Base-by-base conservation (phyloP, 2,888 invertebrate genomes). In the Orchestes rusci region DNA sequence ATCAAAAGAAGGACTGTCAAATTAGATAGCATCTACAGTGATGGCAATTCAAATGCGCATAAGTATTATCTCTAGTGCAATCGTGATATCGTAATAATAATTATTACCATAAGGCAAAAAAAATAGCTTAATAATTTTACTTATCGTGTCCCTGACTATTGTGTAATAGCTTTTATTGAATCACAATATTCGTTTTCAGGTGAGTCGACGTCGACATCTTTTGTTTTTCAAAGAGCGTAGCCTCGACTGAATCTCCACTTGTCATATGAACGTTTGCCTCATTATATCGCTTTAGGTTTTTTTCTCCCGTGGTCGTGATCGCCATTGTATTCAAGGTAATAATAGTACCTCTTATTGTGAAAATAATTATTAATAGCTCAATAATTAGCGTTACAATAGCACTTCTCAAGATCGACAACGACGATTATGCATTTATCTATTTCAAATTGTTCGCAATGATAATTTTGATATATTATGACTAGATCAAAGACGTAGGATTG, bases 241-340 rank as follows among this genome's bases (percentile, higher is more conserved):
- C 33, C 43, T 47, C 39, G 46, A 47, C 47, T 42, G 32, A 48
- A 47, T 43, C 41, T 47, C 30, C 44, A 50, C 50, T 45, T 50
- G 50, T 47, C 50, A 47, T 47, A 50, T n/a, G n/a, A n/a, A n/a
- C 45, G 50, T 44, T 50, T 48, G 47, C 39, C 37, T 50, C 47
- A 50, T 47, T 47, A 50, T 41, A 39, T 41, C 39, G 40, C 43
- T 42, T 48, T n/a, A 20, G 17, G 35, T 47, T 46, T 45, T 50
- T 50, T 39, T 44, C 36, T 39, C 5, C 16, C 19, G 23, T 29
- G 45, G 34, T 50, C 50, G 50, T 50, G 47, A 47, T 43, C 47
- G 37, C 39, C 39, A 47, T 47, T 50, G 44, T 47, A 46, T 50
- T 50, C 50, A 50, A 50, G 47, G 50, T 44, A 50, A 50, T 50